A percentile compares a stretch with the other conserved stretches of the same genome.
Conservation (phyloP, 2,888 invertebrate species). For the Diplolepis rosae region DNA sequence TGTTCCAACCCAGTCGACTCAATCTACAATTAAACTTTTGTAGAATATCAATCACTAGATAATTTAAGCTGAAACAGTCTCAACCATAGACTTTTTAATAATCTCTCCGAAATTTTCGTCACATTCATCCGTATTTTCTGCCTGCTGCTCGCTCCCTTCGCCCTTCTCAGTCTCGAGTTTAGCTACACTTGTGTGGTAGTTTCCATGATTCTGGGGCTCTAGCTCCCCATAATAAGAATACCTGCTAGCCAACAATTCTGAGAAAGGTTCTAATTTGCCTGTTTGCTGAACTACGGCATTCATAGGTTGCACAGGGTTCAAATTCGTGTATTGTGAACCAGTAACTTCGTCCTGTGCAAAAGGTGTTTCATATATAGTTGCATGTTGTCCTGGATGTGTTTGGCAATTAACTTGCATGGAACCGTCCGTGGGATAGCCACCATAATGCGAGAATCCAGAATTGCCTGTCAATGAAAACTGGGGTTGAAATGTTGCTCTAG, state of each 20-base stretch:
- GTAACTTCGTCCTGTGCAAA: slow-evolving; percentile 74
- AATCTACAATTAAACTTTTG: neutral
- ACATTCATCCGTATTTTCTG: slow-evolving; percentile 69
- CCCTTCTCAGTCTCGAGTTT: slow-evolving; percentile 48
- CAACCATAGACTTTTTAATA: slow-evolving; percentile 94
- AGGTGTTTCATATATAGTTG: slow-evolving; percentile 56
- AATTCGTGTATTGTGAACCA: slow-evolving; percentile 79
- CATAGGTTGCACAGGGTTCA: slow-evolving; percentile 77
- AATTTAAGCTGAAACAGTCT: slow-evolving; percentile 86
- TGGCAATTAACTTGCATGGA: slow-evolving; percentile 54
- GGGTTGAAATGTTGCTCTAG: slow-evolving; percentile 56
- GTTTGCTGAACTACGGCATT: slow-evolving; percentile 69
- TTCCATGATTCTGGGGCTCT: slow-evolving; percentile 55
- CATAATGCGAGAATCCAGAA: slow-evolving; percentile 60
- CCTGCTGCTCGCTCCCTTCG: slow-evolving; percentile 25
- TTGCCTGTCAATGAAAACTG: slow-evolving; percentile 51
- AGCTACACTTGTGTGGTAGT: slow-evolving; percentile 41
- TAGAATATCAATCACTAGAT: neutral
- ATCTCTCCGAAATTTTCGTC: slow-evolving; percentile 92
- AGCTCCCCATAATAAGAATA: slow-evolving; percentile 74
- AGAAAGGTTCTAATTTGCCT: slow-evolving; percentile 83
- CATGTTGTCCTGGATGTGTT: slow-evolving; percentile 48
- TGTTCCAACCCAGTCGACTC: neutral
- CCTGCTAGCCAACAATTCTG: slow-evolving; percentile 78
- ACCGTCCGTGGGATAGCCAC: slow-evolving; percentile 37